These are phyloP conservation scores for Actenoides lindsayi DNA, from an alignment of 2,113 vertebrate genomes.

Conservation along the genomic window DNA sequence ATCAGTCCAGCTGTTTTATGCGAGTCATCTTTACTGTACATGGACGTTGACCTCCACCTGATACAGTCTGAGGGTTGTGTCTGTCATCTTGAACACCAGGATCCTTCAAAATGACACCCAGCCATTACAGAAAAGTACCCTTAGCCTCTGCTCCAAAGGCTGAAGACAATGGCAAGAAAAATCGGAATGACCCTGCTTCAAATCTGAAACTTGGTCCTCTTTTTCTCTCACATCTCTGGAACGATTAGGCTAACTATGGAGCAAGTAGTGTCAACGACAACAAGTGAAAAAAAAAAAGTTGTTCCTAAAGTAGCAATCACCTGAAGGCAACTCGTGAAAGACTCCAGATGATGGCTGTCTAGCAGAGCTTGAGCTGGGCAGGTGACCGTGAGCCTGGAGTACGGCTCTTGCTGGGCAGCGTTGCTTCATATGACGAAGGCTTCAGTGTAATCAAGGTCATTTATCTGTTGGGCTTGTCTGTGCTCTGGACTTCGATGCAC, in stretches of 20 bases:
- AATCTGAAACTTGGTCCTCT: background rate
- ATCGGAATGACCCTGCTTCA: background rate
- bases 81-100: background rate
- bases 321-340: background rate
- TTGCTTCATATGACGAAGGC: background rate
- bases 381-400: background rate
- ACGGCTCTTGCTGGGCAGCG: background rate
- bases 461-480: background rate
- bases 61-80: background rate
- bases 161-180: background rate
- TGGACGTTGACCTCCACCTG: background rate
- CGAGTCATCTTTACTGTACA: background rate
- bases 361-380: background rate
- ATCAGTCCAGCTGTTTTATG: background rate
- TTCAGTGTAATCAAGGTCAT: background rate
- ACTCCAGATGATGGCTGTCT: background rate
- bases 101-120: background rate
- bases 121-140: background rate
- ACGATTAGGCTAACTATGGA: background rate
- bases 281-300: background rate
- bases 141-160: background rate
- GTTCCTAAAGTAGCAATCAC: background rate
- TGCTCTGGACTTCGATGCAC: background rate
- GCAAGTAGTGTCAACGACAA: background rate
- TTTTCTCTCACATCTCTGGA: background rate